phyloP scores from a whole-genome alignment of 2,797 vertebrate species.

The Falco biarmicus region DNA sequence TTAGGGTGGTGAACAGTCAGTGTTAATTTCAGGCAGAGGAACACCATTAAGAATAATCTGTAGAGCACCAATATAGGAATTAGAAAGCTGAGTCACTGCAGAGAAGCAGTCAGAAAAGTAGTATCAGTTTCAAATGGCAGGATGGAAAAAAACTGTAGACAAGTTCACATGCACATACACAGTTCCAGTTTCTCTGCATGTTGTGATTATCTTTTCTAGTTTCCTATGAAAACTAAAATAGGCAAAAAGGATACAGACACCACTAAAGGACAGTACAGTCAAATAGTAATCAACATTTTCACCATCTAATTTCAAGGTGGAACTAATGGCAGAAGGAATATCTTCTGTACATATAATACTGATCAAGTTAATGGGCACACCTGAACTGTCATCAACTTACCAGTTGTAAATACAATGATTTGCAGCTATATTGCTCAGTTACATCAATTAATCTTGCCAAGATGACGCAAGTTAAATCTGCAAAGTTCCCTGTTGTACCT shows the following conservation, averaged over 20 bases:
- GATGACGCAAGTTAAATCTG: background rate
- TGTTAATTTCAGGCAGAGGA: background rate
- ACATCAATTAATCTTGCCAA: background rate
- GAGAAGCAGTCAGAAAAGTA: background rate
- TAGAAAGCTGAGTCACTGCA: background rate
- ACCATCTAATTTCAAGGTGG: background rate
- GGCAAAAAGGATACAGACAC: background rate
- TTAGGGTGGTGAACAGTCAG: background rate
- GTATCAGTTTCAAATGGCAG: background rate
- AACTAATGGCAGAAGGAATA: background rate
- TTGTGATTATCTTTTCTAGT: background rate
- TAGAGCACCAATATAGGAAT: slow-evolving; percentile 9
- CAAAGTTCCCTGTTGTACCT: background rate
- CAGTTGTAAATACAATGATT: background rate
- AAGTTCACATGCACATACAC: background rate
- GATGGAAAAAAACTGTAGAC: background rate
- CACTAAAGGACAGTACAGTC: background rate
- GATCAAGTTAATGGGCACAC: background rate
- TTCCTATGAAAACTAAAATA: background rate
- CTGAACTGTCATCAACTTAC: background rate
- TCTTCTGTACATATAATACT: background rate
- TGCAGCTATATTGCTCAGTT: background rate
- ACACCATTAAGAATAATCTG: background rate
- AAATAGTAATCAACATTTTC: background rate
- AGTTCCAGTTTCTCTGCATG: background rate